Base-by-base conservation (phyloP, 2,888 invertebrate genomes). In the Cephus pulcher region DNA sequence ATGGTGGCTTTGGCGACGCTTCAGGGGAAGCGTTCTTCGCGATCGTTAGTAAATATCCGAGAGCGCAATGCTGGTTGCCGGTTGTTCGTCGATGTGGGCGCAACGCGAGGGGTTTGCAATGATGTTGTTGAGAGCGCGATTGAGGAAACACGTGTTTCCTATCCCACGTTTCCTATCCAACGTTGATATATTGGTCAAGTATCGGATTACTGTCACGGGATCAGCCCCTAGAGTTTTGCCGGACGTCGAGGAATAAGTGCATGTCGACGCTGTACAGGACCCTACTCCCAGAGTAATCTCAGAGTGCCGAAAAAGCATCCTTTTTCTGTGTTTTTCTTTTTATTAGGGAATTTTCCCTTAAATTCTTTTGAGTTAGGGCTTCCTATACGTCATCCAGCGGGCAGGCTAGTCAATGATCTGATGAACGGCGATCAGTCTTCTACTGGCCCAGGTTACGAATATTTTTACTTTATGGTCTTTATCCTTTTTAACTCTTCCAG, bases 141-240 rank as follows among this genome's bases (percentile, higher is more conserved):
- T 23, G 23, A 56, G 79, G 80, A 82, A 86, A 84, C 85, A 88
- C 82, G 84, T 87, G 86, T 87, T 86, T 82, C 82, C 78, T 83
- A 82, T 86, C 84, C 84, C 84, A 86, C 82, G 81, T 34, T 34
- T 34, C 34, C 34, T 34, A 34, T 34, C 9, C 84, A 76, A 82
- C 83, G 83, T 85, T 86, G 35, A 82, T 81, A 81, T 82, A 85
- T 82, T 82, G 82, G 80, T 84, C 83, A 85, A 85, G 82, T 85
- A 86, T 88, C 85, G 84, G 83, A 87, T 87, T 88, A 86, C 86
- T 81, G 86, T 86, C 83, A 86, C 80, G 84, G 85, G 83, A 88
- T 86, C 86, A 86, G 84, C 86, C 84, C 83, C 85, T 84, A 82
- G 82, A 80, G 81, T 34, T 74, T 74, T 73, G 23, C 76, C 79